A percentile compares a stretch with the other conserved stretches of the same genome.
Evolutionary conservation across 2,888 invertebrate genomes (phyloP).

Genomic region (Limnephilus auricula): DNA sequence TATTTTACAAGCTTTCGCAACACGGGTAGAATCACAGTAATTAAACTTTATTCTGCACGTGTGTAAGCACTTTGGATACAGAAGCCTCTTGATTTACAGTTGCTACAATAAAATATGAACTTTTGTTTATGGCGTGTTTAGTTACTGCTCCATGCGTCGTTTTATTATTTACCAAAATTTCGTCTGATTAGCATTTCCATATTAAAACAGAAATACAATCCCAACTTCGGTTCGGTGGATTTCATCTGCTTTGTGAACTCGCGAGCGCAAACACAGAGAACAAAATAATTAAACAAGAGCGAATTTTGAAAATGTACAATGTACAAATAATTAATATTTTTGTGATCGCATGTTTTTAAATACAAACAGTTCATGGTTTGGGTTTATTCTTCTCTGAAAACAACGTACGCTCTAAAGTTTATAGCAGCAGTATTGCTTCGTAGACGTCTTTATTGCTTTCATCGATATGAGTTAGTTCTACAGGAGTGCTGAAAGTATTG

Average conservation of each 20-base stretch:
- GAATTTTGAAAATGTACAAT: background rate
- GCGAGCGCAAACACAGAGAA: background rate
- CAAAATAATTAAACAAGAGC: background rate
- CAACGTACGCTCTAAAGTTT: background rate
- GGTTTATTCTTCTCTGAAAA: background rate
- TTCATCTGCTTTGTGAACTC: background rate
- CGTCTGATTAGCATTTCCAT: background rate
- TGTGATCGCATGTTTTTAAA: background rate
- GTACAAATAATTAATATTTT: background rate
- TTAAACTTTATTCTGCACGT: background rate
- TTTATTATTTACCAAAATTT: background rate
- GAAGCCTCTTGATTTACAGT: background rate
- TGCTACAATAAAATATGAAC: background rate
- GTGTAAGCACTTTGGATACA: background rate
- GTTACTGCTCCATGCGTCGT: background rate
- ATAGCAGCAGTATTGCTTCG: background rate
- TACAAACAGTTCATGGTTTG: background rate
- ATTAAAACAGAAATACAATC: background rate
- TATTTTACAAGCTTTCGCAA: background rate
- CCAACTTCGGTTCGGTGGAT: background rate
- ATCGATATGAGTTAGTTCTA: background rate
- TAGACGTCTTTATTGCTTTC: background rate
- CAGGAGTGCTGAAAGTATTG: background rate
- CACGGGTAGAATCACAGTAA: background rate
- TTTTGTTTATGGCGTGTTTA: background rate